Evolutionary conservation across 1,140 invertebrate species (phyloP), one percentile per base, ranked within the genome.

Genomic region (Drosophila hydei): DNA sequence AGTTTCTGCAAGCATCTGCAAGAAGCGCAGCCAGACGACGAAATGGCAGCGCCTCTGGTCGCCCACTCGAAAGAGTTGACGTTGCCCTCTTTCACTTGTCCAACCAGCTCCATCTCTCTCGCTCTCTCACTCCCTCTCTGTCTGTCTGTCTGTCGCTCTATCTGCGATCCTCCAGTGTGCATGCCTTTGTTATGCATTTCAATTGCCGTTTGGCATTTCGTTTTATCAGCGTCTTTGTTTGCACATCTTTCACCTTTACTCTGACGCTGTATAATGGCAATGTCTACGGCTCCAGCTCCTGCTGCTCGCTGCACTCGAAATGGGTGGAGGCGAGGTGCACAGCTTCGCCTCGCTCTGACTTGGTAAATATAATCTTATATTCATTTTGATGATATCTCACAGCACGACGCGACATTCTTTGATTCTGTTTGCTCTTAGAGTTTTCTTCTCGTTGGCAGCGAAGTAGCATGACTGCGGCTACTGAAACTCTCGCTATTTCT

Each of bases 151-250:
- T 33, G 0, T 33, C 9, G 9, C 38, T 14, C 23, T 55, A 9
- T 30, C 18, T 42, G 8, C 36, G 48, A 61, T 58, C 30, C 72
- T 68, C 61, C 40, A 47, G 40, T 43, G 54, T 58, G 52, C 59
- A 33, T 58, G 69, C 47, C 72, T 88, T 88, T 88, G 83, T 88
- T 87, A 77, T 77, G 83, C 81, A 62, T 67, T 88, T 88, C 81
- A 80, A 81, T 87, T 87, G 78, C 78, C 83, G 83, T 88, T 87
- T 87, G 85, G 83, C 78, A 74, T 87, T 87, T 85, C 81, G 78
- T 88, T 88, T 79, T 83, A 88, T 88, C 72, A 78, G 62, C 64
- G 75, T 83, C 83, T 88, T 88, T 88, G 83, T 88, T 88, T 88
- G 83, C 75, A 71, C 72, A 88, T 68, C 75, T 73, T 74, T 68